These are phyloP conservation scores for Lamellibrachia luymesi DNA, from an alignment of 1,140 invertebrate genomes.

Conservation along the genomic window DNA sequence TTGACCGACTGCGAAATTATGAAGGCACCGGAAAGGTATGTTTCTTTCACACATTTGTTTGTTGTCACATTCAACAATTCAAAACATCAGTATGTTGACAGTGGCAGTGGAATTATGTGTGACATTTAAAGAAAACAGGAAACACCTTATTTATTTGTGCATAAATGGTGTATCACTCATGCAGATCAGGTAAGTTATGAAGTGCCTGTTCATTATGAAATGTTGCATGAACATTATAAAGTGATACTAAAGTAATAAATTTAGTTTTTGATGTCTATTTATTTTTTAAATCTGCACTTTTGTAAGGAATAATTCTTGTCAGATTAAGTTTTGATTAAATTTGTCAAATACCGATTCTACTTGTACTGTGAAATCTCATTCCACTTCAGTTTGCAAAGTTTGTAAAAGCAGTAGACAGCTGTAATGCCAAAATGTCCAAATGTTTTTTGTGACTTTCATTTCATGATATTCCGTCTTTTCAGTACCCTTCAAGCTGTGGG, in stretches of 20 bases:
- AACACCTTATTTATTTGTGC: no score
- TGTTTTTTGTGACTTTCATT: no score
- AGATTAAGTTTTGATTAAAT: conserved; percentile 14
- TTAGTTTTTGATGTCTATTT: neutral
- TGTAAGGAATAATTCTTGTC: conserved; percentile 12
- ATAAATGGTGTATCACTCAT: no score
- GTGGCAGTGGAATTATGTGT: neutral
- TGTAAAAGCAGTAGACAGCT: no score
- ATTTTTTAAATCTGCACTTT: neutral
- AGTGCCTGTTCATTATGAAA: no score
- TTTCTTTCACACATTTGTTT: conserved; percentile 24
- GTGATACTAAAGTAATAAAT: neutral
- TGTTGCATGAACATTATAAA: no score
- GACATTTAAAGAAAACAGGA: no score
- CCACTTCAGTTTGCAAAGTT: neutral
- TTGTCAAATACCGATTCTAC: no score
- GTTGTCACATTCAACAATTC: neutral
- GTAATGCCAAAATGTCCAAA: no score
- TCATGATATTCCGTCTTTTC: conserved; percentile 15
- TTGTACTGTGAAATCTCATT: neutral
- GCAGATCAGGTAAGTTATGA: no score
- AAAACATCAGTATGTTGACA: neutral
- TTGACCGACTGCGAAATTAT: conserved; percentile 78
- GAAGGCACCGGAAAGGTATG: conserved; percentile 67
- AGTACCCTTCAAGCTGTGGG: conserved; percentile 60